Evolutionary conservation across 2,797 vertebrate genomes (phyloP).

Genomic region (Phrynocephalus forsythii): DNA sequence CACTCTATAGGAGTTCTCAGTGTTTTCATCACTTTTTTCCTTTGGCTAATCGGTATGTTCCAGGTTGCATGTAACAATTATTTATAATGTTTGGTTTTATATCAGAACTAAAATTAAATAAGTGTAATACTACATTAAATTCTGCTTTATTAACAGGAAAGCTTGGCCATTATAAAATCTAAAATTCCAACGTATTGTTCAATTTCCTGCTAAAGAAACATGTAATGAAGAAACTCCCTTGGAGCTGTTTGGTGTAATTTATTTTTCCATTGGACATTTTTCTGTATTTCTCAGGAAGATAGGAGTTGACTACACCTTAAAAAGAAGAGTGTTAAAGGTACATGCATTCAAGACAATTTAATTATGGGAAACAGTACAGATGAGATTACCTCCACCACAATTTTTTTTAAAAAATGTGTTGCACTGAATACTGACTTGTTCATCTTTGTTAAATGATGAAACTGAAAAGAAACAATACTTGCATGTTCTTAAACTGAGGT

Average conservation of each 20-base stretch:
- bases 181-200: slow-evolving; percentile 85
- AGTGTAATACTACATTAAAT: slow-evolving; percentile 8
- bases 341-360: slow-evolving; percentile 2
- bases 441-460: slow-evolving; percentile 47
- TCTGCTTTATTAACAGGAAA: slow-evolving; percentile 74
- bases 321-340: neutral
- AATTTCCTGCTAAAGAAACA: slow-evolving; percentile 71
- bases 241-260: slow-evolving; percentile 10
- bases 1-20: too few species aligned
- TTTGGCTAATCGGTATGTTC: neutral
- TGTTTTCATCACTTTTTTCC: neutral
- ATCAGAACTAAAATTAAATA: neutral
- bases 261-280: neutral
- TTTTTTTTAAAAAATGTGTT: slow-evolving; percentile 33
- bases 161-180: slow-evolving; percentile 80
- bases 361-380: slow-evolving; percentile 48
- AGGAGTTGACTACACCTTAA: neutral
- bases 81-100: neutral
- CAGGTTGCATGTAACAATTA: neutral
- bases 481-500: slow-evolving; percentile 24
- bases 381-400: neutral
- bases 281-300: slow-evolving; percentile 1
- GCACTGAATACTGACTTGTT: slow-evolving; percentile 7
- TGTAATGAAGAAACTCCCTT: neutral
- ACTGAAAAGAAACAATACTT: slow-evolving; percentile 30